These are phyloP conservation scores for Tenthredo livida DNA, from an alignment of 2,888 invertebrate species.

Conservation along the genomic window DNA sequence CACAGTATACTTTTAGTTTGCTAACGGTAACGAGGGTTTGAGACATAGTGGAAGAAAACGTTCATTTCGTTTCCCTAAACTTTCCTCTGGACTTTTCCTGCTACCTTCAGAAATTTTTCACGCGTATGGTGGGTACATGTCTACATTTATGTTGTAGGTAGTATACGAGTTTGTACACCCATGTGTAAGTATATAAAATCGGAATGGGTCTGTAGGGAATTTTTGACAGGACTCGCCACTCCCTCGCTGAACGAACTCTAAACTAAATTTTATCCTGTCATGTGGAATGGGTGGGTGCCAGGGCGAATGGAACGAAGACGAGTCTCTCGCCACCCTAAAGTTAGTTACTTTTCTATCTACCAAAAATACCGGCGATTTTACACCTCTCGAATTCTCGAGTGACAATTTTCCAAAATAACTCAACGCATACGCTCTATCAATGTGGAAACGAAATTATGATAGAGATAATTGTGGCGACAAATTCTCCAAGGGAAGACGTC, in stretches of 20 bases:
- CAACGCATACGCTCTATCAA: background rate
- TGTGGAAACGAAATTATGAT: background rate
- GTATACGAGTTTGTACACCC: background rate
- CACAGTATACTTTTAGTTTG: background rate
- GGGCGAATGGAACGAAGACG: background rate
- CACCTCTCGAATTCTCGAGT: background rate
- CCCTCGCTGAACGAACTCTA: background rate
- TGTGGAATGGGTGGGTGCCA: background rate
- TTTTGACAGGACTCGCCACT: conserved; percentile 17
- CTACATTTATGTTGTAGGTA: background rate
- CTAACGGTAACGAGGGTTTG: background rate
- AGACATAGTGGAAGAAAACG: background rate
- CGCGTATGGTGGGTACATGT: background rate
- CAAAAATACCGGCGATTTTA: background rate
- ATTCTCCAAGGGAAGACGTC: background rate
- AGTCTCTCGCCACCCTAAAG: background rate
- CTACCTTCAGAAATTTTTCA: background rate
- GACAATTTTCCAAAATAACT: background rate
- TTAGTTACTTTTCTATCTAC: background rate
- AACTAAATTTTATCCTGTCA: conserved; percentile 23
- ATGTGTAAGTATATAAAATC: background rate
- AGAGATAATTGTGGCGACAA: background rate
- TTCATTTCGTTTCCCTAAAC: background rate
- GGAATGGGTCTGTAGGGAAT: conserved; percentile 15
- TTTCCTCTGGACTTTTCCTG: background rate